These are phyloP conservation scores for Hirtodrosophila trivittata DNA, from an alignment of 2,888 invertebrate species.

Conservation along the genomic window DNA sequence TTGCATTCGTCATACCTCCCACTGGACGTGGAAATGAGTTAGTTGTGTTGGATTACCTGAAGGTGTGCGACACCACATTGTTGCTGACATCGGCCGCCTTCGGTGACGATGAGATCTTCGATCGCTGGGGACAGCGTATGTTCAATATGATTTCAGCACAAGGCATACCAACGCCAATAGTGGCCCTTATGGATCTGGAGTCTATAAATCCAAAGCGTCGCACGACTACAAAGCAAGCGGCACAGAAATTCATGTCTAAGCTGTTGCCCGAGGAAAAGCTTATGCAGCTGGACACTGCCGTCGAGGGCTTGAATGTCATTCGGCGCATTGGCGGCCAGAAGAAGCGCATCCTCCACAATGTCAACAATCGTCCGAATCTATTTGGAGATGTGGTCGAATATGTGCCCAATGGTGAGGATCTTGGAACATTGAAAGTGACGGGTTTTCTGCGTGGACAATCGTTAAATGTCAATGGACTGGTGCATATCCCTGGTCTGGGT, in stretches of 20 bases:
- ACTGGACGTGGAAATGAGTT: constrained; percentile 87
- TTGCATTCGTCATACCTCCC: constrained; percentile 91
- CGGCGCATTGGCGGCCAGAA: constrained; percentile 92
- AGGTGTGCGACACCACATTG: constrained; percentile 93
- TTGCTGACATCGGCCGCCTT: constrained; percentile 89
- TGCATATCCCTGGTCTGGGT: constrained; percentile 96
- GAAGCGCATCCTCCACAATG: constrained; percentile 88
- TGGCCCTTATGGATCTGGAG: constrained; percentile 90
- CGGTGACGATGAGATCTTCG: constrained; percentile 88
- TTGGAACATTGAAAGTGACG: constrained; percentile 90
- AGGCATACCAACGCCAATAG: constrained; percentile 90
- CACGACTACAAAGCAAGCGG: constrained; percentile 84
- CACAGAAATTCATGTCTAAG: constrained; percentile 86
- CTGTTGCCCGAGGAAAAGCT: constrained; percentile 93
- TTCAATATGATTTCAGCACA: constrained; percentile 92
- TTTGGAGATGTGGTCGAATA: constrained; percentile 92
- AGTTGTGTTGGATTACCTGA: constrained; percentile 89
- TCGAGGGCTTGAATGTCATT: constrained; percentile 90
- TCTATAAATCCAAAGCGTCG: constrained; percentile 90
- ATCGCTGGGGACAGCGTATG: constrained; percentile 91
- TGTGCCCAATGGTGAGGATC: constrained; percentile 83
- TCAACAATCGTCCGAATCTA: constrained; percentile 92
- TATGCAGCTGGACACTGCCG: constrained; percentile 89
- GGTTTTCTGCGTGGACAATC: constrained; percentile 94
- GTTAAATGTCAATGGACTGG: constrained; percentile 93